Base-by-base conservation (phyloP, 2,888 invertebrate genomes). In the Byasa hedistus region DNA sequence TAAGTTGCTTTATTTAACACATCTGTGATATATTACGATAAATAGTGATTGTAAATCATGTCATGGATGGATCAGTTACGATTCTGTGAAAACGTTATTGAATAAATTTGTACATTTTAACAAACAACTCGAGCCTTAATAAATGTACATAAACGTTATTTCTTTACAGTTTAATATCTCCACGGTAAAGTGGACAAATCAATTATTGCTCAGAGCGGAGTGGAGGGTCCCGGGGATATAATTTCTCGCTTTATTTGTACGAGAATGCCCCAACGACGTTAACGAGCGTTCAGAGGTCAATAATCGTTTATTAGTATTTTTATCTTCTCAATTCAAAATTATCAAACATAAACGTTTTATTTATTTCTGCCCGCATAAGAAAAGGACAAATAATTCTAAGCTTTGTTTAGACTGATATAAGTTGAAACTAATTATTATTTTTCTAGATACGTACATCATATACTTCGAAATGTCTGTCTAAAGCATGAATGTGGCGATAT, bases 231-330 rank as follows among this genome's bases (percentile, higher is more conserved):
- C 58, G 7, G 36, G 63, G 63, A 63, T 56, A 64, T 64, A 59
- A 60, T 64, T 67, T 67, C 63, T 63, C 67, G 59, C 63, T 36
- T 63, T 67, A 67, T 67, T 67, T 67, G 63, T 63, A 63, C 63
- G 64, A 64, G 63, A 64, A 64, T 64, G 67, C 55, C 67, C 65
- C 62, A 55, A 62, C n/a, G 62, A 65, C 65, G 59, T 48, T 66
- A 66, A 67, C 67, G 67, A 67, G 59, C 24, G 54, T 24, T n/a
- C 56, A 8, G 36, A 48, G 56, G 59, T 60, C 56, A 60, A 67
- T 64, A 67, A 56, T 48, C 63, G 56, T 62, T 60, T 57, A 59
- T 66, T 66, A 65, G 44, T 62, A 64, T 64, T 64, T 64, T 64
- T 64, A 67, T 63, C 56, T 57, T 67, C 59, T 63, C 67, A 64